Percentiles rank a stretch among this genome's conserved stretches.
phyloP scores from a whole-genome alignment of 2,888 invertebrate genomes.

The Pollenia griseotomentosa region DNA sequence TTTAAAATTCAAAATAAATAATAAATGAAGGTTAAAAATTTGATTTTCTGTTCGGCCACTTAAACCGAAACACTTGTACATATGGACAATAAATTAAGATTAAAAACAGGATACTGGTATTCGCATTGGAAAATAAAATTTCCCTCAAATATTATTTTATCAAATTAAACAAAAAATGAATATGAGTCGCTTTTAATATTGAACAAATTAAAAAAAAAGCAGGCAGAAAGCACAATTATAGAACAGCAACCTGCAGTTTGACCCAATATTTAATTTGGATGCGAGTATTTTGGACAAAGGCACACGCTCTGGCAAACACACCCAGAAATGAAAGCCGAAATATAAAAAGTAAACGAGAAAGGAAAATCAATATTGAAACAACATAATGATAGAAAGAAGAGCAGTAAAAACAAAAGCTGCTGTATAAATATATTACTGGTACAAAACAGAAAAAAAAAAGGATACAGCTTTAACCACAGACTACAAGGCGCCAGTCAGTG shows the following conservation, averaged over 20 bases:
- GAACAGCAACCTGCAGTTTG: background rate
- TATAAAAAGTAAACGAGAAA: background rate
- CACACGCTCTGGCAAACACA: background rate
- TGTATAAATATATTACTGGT: constrained; percentile 9
- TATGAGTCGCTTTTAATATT: constrained; percentile 18
- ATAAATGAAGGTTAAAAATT: background rate
- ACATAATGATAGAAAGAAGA: background rate
- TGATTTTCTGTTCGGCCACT: background rate
- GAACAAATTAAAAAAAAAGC: background rate
- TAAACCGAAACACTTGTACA: background rate
- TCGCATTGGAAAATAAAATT: background rate
- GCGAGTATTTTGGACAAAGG: constrained; percentile 13
- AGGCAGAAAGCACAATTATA: constrained; percentile 26
- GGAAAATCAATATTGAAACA: constrained; percentile 50
- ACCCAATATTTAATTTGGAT: background rate
- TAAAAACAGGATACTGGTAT: background rate
- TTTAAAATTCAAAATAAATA: background rate
- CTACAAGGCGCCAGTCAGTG: constrained; percentile 43
- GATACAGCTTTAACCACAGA: constrained; percentile 50
- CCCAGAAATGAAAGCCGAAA: background rate
- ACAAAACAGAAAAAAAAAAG: background rate
- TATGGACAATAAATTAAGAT: constrained; percentile 15
- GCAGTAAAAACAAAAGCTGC: constrained; percentile 19
- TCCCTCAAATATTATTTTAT: background rate
- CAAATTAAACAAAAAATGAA: constrained; percentile 1